Percentiles rank a stretch among this genome's conserved stretches.
Evolutionary conservation across 2,888 invertebrate genomes (phyloP).

Genomic region (Idaea aversata): DNA sequence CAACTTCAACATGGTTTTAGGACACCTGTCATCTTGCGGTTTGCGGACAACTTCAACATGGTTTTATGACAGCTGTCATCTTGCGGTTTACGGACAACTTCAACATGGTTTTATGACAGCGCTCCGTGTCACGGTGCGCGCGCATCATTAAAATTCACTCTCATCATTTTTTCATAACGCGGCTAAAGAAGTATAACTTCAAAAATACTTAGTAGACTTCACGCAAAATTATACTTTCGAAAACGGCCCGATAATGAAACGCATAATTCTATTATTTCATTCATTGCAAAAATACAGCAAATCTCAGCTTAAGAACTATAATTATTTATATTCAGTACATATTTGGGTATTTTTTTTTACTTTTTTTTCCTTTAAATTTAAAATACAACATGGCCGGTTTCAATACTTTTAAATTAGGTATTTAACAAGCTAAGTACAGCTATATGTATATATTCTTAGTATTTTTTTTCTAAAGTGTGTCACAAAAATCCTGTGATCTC

Average conservation of each 20-base stretch:
- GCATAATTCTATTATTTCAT: slow-evolving; percentile 35
- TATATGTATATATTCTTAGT: slow-evolving; percentile 46
- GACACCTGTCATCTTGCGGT: too few species aligned
- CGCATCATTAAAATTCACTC: too few species aligned
- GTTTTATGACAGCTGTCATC: too few species aligned
- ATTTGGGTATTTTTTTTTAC: slow-evolving; percentile 40
- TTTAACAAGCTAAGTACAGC: slow-evolving; percentile 59
- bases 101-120: too few species aligned
- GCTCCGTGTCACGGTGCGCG: too few species aligned
- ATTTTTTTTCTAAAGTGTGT: slow-evolving; percentile 23
- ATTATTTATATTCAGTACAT: slow-evolving; percentile 58
- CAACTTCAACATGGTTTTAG: too few species aligned
- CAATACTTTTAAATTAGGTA: slow-evolving; percentile 45
- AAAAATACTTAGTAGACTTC: too few species aligned
- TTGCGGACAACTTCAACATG: too few species aligned
- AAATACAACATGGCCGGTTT: slow-evolving; percentile 69
- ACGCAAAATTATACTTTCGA: background rate
- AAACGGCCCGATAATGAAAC: background rate
- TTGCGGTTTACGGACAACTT: too few species aligned
- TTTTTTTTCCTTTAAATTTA: background rate
- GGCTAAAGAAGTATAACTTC: too few species aligned
- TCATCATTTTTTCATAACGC: too few species aligned
- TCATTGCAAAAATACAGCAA: slow-evolving; percentile 72
- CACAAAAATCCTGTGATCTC: too few species aligned
- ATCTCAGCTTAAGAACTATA: slow-evolving; percentile 50